Base-by-base conservation (phyloP, 2,888 invertebrate genomes). In the Athetis lepigone region DNA sequence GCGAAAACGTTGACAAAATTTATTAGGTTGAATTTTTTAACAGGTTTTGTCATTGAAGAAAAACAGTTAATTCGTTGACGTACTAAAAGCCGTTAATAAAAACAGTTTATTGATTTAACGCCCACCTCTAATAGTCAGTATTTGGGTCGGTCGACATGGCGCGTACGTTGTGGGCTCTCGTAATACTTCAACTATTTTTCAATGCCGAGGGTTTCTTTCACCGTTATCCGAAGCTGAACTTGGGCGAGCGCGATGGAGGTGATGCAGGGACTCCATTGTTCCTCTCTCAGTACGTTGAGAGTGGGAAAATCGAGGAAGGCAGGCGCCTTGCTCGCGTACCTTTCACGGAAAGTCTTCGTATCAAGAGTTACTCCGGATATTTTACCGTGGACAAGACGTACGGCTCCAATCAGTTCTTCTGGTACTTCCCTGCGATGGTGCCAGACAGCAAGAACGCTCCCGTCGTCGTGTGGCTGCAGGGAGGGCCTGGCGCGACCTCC, bases 321-420 rank as follows among this genome's bases (percentile, higher is more conserved):
- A 95, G 95, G 77, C 86, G 90, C 4, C 86, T 93, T 36, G 95
- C 96, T 0, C 85, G 95, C 13, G 96, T 97, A 0, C 92, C 95
- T 2, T 96, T 96, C 77, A 95, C 96, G 40, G 96, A 96, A 51
- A 93, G 95, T 88, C 95, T 93, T 33, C 92, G 95, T 13, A 92
- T 97, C 23, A 95, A 94, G 75, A 97, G 97, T 82, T 97, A 97
- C 84, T 95, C 97, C n/a, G 97, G 98, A 9, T 98, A 96, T 86
- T 95, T 98, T 57, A 98, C 98, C 0, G 98, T 98, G 0, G 97
- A 98, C 86, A 96, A 97, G 79, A 89, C 95, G 0, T 97, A 95
- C 82, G 96, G 97, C 77, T 98, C 98, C 0, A 98, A 98, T 85
- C 95, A 98, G 90, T 98, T 98, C 92, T 98, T 98, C 90, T 98